These are phyloP conservation scores for Haemorhous mexicanus DNA, from an alignment of 2,113 vertebrate species.

Conservation along the genomic window DNA sequence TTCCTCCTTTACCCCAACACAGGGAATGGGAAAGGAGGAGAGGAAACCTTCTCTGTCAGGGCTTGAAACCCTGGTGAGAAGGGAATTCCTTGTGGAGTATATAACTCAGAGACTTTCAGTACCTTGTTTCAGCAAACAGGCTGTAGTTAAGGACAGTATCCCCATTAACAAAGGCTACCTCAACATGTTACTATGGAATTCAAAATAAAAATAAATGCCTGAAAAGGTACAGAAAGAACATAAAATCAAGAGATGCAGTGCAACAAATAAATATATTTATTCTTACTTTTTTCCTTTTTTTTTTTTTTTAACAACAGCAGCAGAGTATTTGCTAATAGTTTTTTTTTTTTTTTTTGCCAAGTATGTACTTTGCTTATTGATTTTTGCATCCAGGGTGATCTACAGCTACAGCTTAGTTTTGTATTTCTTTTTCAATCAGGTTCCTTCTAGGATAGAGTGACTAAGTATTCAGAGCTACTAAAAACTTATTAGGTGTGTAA, in stretches of 20 bases:
- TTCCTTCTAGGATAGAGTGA: background rate
- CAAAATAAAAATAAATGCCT: background rate
- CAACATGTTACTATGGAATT: background rate
- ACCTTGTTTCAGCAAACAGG: background rate
- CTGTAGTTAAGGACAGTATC: background rate
- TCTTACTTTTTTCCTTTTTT: conserved; percentile 41
- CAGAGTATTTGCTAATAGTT: background rate
- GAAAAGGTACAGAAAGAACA: background rate
- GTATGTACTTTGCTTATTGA: background rate
- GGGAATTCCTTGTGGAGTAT: background rate
- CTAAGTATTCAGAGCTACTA: conserved; percentile 48
- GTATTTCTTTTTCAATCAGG: background rate
- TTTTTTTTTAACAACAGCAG: background rate
- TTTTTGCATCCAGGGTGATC: conserved; percentile 8
- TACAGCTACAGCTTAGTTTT: conserved; percentile 37
- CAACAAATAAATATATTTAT: conserved; percentile 33
- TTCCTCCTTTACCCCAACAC: background rate
- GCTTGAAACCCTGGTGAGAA: background rate
- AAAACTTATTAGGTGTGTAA: conserved; percentile 31
- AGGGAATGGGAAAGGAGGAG: background rate
- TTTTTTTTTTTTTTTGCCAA: background rate
- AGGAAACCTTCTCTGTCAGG: background rate
- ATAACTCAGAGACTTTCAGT: background rate
- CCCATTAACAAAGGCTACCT: background rate
- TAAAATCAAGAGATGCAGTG: background rate